Evolutionary conservation across 2,888 invertebrate genomes (phyloP), one percentile per base, ranked within the genome.

Genomic region (Drosophila robusta): DNA sequence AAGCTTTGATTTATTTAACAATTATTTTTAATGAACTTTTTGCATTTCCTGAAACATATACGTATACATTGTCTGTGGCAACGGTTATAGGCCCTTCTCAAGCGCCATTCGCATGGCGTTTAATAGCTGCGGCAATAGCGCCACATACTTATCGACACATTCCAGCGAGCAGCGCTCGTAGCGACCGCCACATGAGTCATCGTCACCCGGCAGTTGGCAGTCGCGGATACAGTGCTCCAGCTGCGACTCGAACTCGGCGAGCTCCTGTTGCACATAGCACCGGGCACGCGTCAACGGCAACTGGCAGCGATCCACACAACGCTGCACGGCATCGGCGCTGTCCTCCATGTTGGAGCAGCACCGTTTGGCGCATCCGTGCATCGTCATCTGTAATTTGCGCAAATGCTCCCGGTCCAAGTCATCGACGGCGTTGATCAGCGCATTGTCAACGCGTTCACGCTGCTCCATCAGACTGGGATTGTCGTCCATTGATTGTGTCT

Each of bases 341-440:
- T 94, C 93, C 12, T 93, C 93, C 18, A 92, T 92, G 84, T 97
- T 95, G 58, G 97, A 96, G 90, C 97, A 98, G 90, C 98, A 98
- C 70, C 93, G 94, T 0, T 96, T 96, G 0, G 97, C 96, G 93
- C 98, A 98, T 72, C 95, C 93, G 90, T 97, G 97, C 97, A 97
- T 97, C 66, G 95, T 94, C 62, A 97, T 96, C 95, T 98, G 97
- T 95, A 98, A 95, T 93, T 95, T 96, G 56, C 98, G 93, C 72
- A 97, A 93, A 93, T 95, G 94, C 61, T 94, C 94, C 79, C 93
- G 94, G 90, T 98, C 97, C 73, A 98, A 91, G 74, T 96, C 96
- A 90, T 96, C 95, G n/a, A 97, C 94, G 87, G 97, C 93, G 85
- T 94, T 95, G 11, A 95, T 95, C 93, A 97, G 95, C 89, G 96